These are phyloP conservation scores for Coptodon bakossiorum DNA, from an alignment of 2,113 vertebrate genomes.

Conservation along the genomic window DNA sequence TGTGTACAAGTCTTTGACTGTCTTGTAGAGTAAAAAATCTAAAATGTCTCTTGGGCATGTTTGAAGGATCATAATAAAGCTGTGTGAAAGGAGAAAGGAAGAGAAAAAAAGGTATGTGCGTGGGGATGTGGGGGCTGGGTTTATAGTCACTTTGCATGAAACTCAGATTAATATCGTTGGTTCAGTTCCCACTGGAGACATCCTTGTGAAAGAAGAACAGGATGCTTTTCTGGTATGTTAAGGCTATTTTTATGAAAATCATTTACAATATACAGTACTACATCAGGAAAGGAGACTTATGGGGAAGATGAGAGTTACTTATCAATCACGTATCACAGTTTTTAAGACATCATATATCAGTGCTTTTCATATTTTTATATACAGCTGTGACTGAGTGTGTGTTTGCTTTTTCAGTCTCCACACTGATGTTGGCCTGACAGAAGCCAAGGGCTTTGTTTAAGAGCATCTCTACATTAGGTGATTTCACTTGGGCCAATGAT, in stretches of 20 bases:
- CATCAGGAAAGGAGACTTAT: neutral
- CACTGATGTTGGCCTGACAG: neutral
- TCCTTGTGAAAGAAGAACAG: slow-evolving; percentile 1
- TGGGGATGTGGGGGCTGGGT: slow-evolving; percentile 21
- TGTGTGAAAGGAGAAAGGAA: slow-evolving; percentile 6
- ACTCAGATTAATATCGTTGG: slow-evolving; percentile 12
- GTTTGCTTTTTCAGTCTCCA: neutral
- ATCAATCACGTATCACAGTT: neutral
- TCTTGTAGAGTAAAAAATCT: neutral
- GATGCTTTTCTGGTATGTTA: slow-evolving; percentile 1
- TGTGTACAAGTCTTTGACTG: neutral
- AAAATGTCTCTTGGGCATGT: slow-evolving; percentile 41
- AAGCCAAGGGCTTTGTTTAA: neutral
- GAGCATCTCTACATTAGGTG: neutral
- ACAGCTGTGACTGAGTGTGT: neutral
- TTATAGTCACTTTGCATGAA: slow-evolving; percentile 19
- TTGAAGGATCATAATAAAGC: slow-evolving; percentile 37
- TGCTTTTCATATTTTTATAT: neutral
- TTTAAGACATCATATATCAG: neutral
- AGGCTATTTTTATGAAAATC: slow-evolving; percentile 27
- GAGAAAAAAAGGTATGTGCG: slow-evolving; percentile 27
- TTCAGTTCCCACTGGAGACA: slow-evolving; percentile 27
- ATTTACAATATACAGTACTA: neutral
- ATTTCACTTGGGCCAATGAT: neutral
- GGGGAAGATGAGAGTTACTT: neutral